phyloP scores from a whole-genome alignment of 1,140 invertebrate species.

The Drosophila burlai region DNA sequence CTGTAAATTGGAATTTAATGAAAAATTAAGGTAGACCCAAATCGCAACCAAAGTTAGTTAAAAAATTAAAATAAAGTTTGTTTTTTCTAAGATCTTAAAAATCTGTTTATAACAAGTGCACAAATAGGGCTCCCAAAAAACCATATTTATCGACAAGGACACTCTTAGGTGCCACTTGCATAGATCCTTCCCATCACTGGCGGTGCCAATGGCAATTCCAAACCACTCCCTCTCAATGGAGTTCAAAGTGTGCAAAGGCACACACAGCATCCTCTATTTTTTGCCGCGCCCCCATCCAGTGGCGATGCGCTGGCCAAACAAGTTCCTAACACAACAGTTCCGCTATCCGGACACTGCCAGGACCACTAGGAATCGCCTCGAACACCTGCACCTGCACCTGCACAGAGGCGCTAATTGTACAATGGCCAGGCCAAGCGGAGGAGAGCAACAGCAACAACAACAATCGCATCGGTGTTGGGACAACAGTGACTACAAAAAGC shows the following conservation, averaged over 20 bases:
- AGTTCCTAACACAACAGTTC: conserved; percentile 53
- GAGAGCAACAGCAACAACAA: conserved; percentile 28
- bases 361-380: conserved; percentile 12
- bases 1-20: too few species aligned
- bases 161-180: background rate
- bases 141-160: background rate
- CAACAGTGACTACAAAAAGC: conserved; percentile 59
- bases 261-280: conserved; percentile 33
- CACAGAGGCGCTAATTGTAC: conserved; percentile 69
- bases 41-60: too few species aligned
- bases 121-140: background rate
- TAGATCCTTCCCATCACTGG: conserved; percentile 16
- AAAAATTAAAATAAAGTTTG: too few species aligned
- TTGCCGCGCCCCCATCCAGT: conserved; percentile 6
- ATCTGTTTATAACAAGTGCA: too few species aligned
- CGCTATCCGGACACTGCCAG: conserved; percentile 24
- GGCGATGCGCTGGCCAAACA: conserved; percentile 39
- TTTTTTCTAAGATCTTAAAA: too few species aligned
- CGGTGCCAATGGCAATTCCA: conserved; percentile 49
- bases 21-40: background rate
- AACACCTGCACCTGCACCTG: conserved; percentile 7
- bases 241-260: conserved; percentile 68
- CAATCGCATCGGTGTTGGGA: conserved; percentile 18
- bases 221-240: conserved; percentile 65
- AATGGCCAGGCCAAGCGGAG: conserved; percentile 49